A percentile compares a stretch with the other conserved stretches of the same genome.
Conservation (phyloP, 1,140 invertebrate genomes). For the Oreohelix idahoensis region DNA sequence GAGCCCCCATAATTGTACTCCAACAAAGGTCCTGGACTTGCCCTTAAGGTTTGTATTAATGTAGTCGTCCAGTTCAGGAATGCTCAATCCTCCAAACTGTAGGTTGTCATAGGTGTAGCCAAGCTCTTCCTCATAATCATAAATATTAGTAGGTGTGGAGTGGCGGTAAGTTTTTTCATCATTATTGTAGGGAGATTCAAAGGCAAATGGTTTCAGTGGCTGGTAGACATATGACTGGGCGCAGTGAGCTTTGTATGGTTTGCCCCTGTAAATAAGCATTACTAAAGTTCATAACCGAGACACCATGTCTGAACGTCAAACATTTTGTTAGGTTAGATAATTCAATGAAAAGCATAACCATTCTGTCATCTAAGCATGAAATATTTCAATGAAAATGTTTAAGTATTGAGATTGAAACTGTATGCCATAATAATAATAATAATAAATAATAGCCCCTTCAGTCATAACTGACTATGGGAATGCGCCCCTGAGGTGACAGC, state of each 20-base stretch:
- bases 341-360: too few species aligned
- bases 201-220: constrained; percentile 48
- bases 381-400: too few species aligned
- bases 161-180: constrained; percentile 43
- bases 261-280: not conserved
- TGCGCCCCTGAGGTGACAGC: too few species aligned
- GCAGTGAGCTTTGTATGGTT: constrained; percentile 43
- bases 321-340: too few species aligned
- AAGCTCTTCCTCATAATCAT: constrained; percentile 45
- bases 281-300: too few species aligned
- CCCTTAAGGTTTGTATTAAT: constrained; percentile 32
- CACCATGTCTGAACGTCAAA: too few species aligned
- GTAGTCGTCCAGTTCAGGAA: constrained; percentile 42
- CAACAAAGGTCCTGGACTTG: constrained; percentile 40
- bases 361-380: too few species aligned
- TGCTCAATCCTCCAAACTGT: constrained; percentile 43
- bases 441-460: too few species aligned
- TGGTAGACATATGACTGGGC: constrained; percentile 31
- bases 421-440: too few species aligned
- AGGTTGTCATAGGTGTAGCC: constrained; percentile 48
- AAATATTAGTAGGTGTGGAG: constrained; percentile 41
- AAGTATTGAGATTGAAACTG: too few species aligned
- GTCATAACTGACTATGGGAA: too few species aligned
- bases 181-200: constrained; percentile 42
- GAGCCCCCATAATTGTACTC: constrained; percentile 42